These are phyloP conservation scores for Turdus rufiventris DNA, from an alignment of 2,113 vertebrate genomes.

Conservation along the genomic window DNA sequence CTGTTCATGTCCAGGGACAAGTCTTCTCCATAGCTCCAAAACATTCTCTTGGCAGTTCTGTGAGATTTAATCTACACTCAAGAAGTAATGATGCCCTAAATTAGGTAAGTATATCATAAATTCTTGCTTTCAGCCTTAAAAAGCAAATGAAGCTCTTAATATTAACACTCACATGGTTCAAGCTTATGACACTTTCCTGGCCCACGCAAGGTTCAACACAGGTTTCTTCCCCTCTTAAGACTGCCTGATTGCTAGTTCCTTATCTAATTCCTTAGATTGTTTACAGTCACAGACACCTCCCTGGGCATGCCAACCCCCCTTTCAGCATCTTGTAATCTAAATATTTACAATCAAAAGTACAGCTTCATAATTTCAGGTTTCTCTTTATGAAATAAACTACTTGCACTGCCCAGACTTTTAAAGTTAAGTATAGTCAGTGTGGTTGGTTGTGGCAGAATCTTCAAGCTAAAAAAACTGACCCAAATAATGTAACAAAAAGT, in stretches of 20 bases:
- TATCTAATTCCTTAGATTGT: neutral
- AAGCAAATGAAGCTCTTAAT: neutral
- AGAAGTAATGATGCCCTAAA: neutral
- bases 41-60: neutral
- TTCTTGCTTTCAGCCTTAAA: neutral
- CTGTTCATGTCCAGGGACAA: fast-evolving
- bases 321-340: neutral
- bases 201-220: neutral
- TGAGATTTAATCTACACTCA: neutral
- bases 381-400: neutral
- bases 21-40: neutral
- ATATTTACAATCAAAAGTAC: neutral
- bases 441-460: neutral
- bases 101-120: neutral
- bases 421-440: neutral
- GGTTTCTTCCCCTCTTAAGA: neutral
- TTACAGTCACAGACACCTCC: neutral
- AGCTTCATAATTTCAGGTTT: neutral
- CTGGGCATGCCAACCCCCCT: neutral
- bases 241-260: neutral
- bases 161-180: neutral
- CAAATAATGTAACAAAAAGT: neutral
- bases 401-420: neutral
- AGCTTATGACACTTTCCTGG: neutral
- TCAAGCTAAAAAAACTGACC: neutral